Base-by-base conservation (phyloP, 2,113 vertebrate genomes). In the Podiceps cristatus region DNA sequence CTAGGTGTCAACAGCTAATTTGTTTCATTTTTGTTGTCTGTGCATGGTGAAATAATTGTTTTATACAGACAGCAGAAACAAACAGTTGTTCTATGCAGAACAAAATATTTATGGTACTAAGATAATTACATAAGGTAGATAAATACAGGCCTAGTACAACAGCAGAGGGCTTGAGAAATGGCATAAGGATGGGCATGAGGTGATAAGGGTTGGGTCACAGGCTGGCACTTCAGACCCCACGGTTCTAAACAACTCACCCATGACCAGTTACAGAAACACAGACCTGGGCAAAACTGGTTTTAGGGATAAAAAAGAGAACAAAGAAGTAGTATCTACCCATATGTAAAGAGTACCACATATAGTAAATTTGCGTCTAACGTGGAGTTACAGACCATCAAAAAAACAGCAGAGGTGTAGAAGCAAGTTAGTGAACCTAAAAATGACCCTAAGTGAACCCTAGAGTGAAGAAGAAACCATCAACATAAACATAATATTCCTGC, bases 151-250 rank as follows among this genome's bases (percentile, higher is more conserved):
- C 17, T 56, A 13, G 11, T 79, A 45, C 11, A 25, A 33, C 2
- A 64, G 44, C 14, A 85, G 22, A 90, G 18, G 18, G 7, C 31
- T 84, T 60, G 31, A 68, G 66, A 63, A 56, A 8, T 45, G 10
- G 4, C 1, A 1, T 10, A 71, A 50, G 28, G 8, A 28, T 13
- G 19, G 18, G 3, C 13, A 60, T 50, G 25, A 74, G 17, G 1
- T 78, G 7, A 6, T 59, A 77, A 52, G 8, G 13, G 13, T 47
- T 47, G 33, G 20, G n/a, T 58, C 35, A 62, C 8, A 44, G 60
- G 18, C 35, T 49, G 29, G 7, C 17, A 40, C 11, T 74, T 75
- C 33, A 78, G 18, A 86, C 7, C 15, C 9, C 11, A 16, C 0
- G 0, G 10, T 42, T 50, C 60, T 45, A 49, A 81, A 22, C 17